These are phyloP conservation scores for Cephus rjabovi DNA, from an alignment of 2,888 invertebrate species.

Conservation along the genomic window DNA sequence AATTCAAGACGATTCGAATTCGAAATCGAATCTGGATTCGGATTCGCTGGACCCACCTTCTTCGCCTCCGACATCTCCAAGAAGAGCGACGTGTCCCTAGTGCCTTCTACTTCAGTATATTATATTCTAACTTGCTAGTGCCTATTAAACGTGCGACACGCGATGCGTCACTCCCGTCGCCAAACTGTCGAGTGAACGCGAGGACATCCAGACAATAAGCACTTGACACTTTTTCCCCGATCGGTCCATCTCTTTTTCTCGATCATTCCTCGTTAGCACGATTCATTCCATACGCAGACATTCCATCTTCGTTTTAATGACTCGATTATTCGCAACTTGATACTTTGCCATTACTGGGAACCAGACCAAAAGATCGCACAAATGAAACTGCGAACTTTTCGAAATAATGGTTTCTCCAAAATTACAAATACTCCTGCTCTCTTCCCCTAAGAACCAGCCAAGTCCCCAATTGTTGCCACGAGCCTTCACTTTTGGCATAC, in stretches of 20 bases:
- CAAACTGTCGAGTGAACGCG: neutral
- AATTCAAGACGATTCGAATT: no score
- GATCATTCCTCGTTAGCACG: slow-evolving; percentile 21
- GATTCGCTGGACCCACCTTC: no score
- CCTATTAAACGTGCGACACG: slow-evolving; percentile 18
- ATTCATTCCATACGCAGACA: slow-evolving; percentile 59
- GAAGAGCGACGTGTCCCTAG: no score
- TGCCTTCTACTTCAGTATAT: no score
- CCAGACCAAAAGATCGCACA: no score
- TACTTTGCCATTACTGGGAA: no score
- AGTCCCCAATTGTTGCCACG: slow-evolving; percentile 22
- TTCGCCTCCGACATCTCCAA: no score
- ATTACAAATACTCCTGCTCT: slow-evolving; percentile 55
- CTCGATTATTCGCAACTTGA: no score
- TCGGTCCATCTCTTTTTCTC: slow-evolving; percentile 8
- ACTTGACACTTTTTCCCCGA: neutral
- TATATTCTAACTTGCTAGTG: no score
- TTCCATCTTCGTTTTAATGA: slow-evolving; percentile 38
- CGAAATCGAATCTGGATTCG: no score
- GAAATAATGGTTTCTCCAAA: slow-evolving; percentile 4
- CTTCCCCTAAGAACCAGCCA: slow-evolving; percentile 47
- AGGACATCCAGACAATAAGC: neutral
- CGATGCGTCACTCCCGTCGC: neutral
- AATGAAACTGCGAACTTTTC: no score
- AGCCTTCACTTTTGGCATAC: no score